A percentile compares a stretch with the other conserved stretches of the same genome.
phyloP scores from a whole-genome alignment of 2,797 vertebrate species.

The Xiphorhynchus erythropygius region DNA sequence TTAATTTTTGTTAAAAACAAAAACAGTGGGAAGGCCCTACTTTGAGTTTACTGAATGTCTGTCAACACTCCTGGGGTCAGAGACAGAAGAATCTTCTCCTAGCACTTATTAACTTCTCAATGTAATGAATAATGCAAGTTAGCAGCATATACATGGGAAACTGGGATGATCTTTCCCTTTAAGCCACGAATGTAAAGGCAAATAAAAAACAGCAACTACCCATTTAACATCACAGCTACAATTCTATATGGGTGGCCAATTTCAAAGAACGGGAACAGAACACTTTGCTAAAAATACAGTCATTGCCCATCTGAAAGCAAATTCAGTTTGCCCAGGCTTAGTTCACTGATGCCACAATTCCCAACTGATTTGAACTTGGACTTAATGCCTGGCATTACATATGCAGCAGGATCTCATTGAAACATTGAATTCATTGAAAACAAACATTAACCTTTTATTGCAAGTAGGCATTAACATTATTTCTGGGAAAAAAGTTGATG shows the following conservation, averaged over 20 bases:
- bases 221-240: not conserved
- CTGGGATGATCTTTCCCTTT: not conserved
- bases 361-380: not conserved
- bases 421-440: not conserved
- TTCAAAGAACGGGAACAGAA: not conserved
- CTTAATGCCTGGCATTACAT: not conserved
- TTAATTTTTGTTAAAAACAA: not conserved
- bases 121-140: not conserved
- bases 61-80: not conserved
- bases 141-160: not conserved
- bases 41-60: not conserved
- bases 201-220: not conserved
- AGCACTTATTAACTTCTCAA: not conserved
- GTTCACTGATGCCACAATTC: not conserved
- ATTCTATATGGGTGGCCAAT: not conserved
- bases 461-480: not conserved
- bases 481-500: not conserved
- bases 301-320: constrained; percentile 1
- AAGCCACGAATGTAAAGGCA: not conserved
- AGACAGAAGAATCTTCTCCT: not conserved
- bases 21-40: not conserved
- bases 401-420: not conserved
- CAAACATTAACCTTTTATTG: not conserved
- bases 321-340: constrained; percentile 1
- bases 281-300: constrained; percentile 2